A percentile compares a stretch with the other conserved stretches of the same genome.
phyloP scores from a whole-genome alignment of 2,888 invertebrate genomes.

The Vanessa cardui region DNA sequence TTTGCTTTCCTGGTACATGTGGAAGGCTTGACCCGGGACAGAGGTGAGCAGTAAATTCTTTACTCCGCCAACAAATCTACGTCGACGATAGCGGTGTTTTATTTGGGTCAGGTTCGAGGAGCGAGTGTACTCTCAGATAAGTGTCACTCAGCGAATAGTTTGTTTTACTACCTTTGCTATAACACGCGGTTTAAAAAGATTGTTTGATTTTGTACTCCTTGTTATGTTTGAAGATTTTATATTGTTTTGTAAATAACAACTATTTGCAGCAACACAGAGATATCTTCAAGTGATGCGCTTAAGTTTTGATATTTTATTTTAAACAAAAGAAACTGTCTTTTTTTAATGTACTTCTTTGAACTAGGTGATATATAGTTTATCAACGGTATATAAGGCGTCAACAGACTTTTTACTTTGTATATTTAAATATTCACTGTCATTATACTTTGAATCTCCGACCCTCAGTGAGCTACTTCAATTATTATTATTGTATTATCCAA shows the following conservation, averaged over 20 bases:
- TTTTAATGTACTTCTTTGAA: too few species aligned
- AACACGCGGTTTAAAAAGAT: slow-evolving; percentile 22
- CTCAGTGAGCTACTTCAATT: slow-evolving; percentile 40
- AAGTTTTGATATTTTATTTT: too few species aligned
- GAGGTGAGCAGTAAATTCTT: slow-evolving; percentile 65
- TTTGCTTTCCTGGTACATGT: slow-evolving; percentile 33
- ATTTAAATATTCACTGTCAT: neutral
- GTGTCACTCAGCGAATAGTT: slow-evolving; percentile 46
- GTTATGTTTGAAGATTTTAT: neutral
- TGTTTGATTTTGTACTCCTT: neutral
- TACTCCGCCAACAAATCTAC: slow-evolving; percentile 63
- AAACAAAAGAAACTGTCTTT: too few species aligned
- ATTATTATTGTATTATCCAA: slow-evolving; percentile 60
- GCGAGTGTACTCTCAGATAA: slow-evolving; percentile 47
- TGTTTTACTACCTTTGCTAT: slow-evolving; percentile 39
- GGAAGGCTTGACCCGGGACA: slow-evolving; percentile 53
- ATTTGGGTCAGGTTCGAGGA: slow-evolving; percentile 64
- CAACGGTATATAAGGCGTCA: too few species aligned
- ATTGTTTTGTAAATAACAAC: neutral
- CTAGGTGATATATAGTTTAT: too few species aligned
- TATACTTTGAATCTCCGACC: slow-evolving; percentile 15
- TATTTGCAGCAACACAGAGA: neutral
- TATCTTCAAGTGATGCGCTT: neutral
- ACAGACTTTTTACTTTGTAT: too few species aligned
- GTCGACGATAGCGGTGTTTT: slow-evolving; percentile 57